These are phyloP conservation scores for Glyptemys insculpta DNA, from an alignment of 2,797 vertebrate genomes.

Conservation along the genomic window DNA sequence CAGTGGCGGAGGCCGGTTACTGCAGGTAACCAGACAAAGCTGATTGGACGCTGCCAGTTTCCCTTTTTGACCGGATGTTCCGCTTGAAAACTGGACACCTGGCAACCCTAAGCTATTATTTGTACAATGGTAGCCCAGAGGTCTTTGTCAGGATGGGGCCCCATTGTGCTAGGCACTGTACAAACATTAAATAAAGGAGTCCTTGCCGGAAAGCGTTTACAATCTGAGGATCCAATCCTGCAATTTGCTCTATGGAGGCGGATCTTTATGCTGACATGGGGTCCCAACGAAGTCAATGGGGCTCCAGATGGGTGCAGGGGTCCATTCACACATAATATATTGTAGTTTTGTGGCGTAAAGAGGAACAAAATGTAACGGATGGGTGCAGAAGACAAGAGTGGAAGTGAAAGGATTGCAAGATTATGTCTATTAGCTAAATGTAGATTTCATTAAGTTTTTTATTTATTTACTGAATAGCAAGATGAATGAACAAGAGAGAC, in stretches of 20 bases:
- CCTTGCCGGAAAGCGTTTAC: neutral
- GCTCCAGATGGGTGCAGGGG: neutral
- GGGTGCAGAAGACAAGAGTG: neutral
- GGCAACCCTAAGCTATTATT: neutral
- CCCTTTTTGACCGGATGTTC: no score
- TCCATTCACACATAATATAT: fast-evolving
- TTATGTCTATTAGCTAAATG: neutral
- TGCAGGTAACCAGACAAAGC: no score
- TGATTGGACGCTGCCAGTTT: no score
- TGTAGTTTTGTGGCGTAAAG: neutral
- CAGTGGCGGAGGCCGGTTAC: no score
- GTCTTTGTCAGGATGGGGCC: neutral
- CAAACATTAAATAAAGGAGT: neutral
- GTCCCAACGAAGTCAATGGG: neutral
- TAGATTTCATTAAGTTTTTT: neutral
- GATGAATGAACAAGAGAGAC: neutral
- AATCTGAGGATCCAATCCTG: neutral
- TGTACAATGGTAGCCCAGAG: neutral
- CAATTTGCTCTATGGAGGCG: neutral
- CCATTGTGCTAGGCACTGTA: neutral
- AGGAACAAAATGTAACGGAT: neutral
- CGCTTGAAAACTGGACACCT: no score
- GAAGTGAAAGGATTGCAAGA: neutral
- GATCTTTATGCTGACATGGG: neutral
- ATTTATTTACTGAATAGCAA: neutral